Percentiles rank a stretch among this genome's conserved stretches.
These are phyloP conservation scores for Xenus cinereus DNA, from an alignment of 2,113 vertebrate species.

Conservation along the genomic window DNA sequence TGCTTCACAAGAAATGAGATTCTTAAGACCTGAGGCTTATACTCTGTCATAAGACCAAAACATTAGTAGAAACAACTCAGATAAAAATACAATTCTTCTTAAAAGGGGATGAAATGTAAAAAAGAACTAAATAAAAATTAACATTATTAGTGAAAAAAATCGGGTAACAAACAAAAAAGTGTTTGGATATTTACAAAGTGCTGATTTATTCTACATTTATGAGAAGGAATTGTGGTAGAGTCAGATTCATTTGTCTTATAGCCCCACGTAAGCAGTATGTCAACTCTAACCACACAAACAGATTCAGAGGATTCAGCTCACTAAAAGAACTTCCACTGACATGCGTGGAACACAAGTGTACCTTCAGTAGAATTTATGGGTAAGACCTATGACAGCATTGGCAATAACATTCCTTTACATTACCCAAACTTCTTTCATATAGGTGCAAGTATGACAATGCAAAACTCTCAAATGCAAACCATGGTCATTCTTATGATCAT, in stretches of 20 bases:
- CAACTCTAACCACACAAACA: not conserved
- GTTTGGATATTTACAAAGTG: not conserved
- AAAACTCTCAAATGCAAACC: not conserved
- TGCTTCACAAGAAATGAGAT: not conserved
- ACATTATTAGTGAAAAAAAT: not conserved
- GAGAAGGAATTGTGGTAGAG: not conserved
- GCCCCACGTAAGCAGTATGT: not conserved
- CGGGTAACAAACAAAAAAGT: not conserved
- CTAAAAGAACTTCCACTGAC: not conserved
- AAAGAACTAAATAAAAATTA: not conserved
- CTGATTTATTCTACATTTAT: not conserved
- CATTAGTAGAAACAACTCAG: not conserved
- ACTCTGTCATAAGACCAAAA: not conserved
- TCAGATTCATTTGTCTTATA: not conserved
- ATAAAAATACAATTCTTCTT: not conserved
- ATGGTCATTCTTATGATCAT: rapidly evolving
- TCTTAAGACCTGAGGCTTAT: not conserved
- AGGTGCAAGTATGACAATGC: not conserved
- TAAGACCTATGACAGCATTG: not conserved
- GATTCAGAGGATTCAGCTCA: not conserved
- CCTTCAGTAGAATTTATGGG: not conserved
- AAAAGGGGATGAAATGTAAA: not conserved
- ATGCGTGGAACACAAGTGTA: not conserved
- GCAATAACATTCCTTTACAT: not conserved
- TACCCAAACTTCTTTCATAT: not conserved